Conservation (phyloP, 2,888 invertebrate species). For the Lathronympha strigana region DNA sequence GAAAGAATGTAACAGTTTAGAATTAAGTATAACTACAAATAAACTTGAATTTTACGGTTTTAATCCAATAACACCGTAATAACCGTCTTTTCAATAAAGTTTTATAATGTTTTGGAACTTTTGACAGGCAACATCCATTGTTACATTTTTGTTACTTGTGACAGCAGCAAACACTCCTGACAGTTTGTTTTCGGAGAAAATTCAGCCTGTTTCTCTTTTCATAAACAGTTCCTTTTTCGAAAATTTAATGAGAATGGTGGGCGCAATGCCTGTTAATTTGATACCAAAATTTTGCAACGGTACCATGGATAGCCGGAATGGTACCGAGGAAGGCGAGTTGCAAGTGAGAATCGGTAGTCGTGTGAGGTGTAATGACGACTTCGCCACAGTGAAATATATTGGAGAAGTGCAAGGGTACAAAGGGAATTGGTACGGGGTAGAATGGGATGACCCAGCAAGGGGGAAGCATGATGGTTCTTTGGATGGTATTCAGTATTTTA, state of each 20-base stretch:
- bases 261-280: slow-evolving; percentile 82
- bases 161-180: slow-evolving; percentile 50
- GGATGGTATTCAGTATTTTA: slow-evolving; percentile 92
- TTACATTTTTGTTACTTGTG: slow-evolving; percentile 47
- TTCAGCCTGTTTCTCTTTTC: slow-evolving; percentile 76
- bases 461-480: slow-evolving; percentile 97
- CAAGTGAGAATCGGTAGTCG: slow-evolving; percentile 79
- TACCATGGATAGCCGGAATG: slow-evolving; percentile 78
- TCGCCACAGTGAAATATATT: slow-evolving; percentile 87
- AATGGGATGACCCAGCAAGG: slow-evolving; percentile 95
- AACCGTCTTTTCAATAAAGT: not conserved
- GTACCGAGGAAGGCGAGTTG: slow-evolving; percentile 74
- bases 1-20: not conserved
- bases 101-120: not conserved
- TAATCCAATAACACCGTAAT: not conserved
- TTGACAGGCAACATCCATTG: slow-evolving; percentile 40
- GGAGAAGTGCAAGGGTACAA: slow-evolving; percentile 89
- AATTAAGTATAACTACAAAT: not conserved
- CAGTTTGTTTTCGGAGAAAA: slow-evolving; percentile 57
- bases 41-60: not conserved
- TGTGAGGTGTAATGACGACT: slow-evolving; percentile 72
- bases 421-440: slow-evolving; percentile 96
- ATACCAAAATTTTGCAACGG: slow-evolving; percentile 82
- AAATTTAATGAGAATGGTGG: slow-evolving; percentile 79
- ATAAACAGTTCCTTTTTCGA: slow-evolving; percentile 77